phyloP scores from a whole-genome alignment of 1,140 invertebrate species.

The Drosophila lacteicornis region DNA sequence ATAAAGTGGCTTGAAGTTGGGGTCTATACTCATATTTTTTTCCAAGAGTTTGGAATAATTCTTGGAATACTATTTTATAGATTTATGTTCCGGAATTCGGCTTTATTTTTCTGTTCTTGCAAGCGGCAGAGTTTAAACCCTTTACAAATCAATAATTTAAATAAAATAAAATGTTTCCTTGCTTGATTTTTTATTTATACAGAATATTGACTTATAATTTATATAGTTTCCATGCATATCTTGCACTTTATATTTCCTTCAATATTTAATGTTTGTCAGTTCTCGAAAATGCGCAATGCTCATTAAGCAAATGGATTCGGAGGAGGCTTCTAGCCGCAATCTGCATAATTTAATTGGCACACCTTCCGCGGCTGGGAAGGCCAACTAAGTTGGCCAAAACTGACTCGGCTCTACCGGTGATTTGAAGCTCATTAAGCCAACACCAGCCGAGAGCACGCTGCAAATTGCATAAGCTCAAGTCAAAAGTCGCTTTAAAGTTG shows the following conservation, averaged over 20 bases:
- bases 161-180: too few species aligned
- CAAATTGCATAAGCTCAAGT: conserved; percentile 47
- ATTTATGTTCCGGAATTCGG: background rate
- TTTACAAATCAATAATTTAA: too few species aligned
- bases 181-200: too few species aligned
- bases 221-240: background rate
- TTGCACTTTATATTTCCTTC: background rate
- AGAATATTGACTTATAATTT: too few species aligned
- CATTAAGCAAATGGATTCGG: conserved; percentile 28
- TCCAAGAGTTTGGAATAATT: conserved; percentile 43
- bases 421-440: conserved; percentile 60
- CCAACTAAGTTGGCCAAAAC: conserved; percentile 22
- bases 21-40: conserved; percentile 10
- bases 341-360: conserved; percentile 49
- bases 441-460: background rate
- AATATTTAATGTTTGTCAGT: conserved; percentile 27
- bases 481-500: conserved; percentile 59
- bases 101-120: background rate
- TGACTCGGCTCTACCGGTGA: conserved; percentile 18
- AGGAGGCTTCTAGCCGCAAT: conserved; percentile 11
- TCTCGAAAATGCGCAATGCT: conserved; percentile 22
- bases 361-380: conserved; percentile 13
- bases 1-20: conserved; percentile 64
- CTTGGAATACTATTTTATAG: background rate
- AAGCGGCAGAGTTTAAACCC: background rate